phyloP scores from a whole-genome alignment of 2,113 vertebrate genomes.

The Erythrocercus mccallii region DNA sequence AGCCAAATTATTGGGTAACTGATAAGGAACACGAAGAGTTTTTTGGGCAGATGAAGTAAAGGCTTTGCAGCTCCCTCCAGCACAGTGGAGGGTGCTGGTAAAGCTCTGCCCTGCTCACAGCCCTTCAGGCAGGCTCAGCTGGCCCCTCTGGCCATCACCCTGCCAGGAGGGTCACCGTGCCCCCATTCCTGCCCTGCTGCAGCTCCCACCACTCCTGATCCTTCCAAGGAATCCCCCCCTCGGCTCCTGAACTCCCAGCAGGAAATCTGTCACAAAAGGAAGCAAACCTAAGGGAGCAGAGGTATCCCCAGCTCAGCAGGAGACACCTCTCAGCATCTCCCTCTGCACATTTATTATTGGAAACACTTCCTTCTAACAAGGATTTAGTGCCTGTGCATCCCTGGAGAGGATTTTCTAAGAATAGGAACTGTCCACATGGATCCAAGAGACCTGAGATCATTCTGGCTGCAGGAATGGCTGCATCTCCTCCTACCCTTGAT shows the following conservation, averaged over 20 bases:
- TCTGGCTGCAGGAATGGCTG: neutral
- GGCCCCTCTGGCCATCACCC: neutral
- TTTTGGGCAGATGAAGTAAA: neutral
- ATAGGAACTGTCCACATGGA: neutral
- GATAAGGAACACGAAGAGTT: neutral
- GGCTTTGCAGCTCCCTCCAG: neutral
- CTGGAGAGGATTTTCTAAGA: neutral
- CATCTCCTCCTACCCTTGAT: neutral
- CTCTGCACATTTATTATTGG: neutral
- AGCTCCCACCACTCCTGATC: neutral
- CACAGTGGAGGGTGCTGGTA: neutral
- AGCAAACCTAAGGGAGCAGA: neutral
- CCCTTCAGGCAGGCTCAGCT: neutral
- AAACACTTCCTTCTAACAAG: neutral
- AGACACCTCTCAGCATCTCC: neutral
- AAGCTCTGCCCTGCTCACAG: neutral
- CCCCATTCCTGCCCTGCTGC: neutral
- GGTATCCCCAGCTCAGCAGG: neutral
- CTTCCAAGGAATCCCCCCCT: neutral
- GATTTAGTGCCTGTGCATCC: neutral
- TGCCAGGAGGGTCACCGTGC: neutral
- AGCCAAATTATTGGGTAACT: neutral
- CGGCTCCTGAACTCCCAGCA: neutral
- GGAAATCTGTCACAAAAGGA: neutral
- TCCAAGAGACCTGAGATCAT: neutral